phyloP scores from a whole-genome alignment of 2,888 invertebrate species.

The Notodonta ziczac region DNA sequence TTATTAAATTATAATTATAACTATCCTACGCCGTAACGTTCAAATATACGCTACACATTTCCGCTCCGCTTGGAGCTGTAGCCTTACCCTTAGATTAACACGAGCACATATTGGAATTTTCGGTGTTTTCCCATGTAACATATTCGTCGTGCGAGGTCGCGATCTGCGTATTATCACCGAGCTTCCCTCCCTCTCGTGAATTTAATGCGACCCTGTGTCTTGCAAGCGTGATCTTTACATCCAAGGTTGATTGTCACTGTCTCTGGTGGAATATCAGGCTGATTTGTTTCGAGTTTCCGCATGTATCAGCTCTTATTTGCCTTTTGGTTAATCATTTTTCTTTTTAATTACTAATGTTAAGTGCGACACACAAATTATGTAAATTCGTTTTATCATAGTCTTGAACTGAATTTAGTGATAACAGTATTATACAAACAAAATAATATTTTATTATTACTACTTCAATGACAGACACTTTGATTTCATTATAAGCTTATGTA shows the following conservation, averaged over 20 bases:
- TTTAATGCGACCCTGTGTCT: not conserved
- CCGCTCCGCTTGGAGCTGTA: not conserved
- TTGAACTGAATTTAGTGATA: too few relatives aligned
- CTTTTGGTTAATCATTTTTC: too few relatives aligned
- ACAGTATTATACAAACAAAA: too few relatives aligned
- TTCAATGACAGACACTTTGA: too few relatives aligned
- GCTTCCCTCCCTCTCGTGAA: not conserved
- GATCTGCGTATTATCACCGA: not conserved
- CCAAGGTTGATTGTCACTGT: not conserved
- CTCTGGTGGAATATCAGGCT: not conserved
- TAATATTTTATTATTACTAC: too few relatives aligned
- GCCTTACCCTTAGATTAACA: not conserved
- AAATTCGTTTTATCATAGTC: too few relatives aligned
- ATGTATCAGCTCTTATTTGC: not conserved
- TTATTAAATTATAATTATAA: too few relatives aligned
- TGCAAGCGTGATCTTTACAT: not conserved
- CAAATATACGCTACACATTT: not conserved
- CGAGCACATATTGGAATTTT: not conserved
- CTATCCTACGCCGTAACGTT: too few relatives aligned
- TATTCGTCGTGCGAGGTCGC: constrained; percentile 12
- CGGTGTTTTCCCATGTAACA: not conserved
- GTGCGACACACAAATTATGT: too few relatives aligned
- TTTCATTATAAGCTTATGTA: too few relatives aligned
- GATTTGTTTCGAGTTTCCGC: not conserved
- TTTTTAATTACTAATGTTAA: too few relatives aligned